Percentiles rank a stretch among this genome's conserved stretches.
Conservation (phyloP, 2,888 invertebrate species). For the Priocnemis perturbator region DNA sequence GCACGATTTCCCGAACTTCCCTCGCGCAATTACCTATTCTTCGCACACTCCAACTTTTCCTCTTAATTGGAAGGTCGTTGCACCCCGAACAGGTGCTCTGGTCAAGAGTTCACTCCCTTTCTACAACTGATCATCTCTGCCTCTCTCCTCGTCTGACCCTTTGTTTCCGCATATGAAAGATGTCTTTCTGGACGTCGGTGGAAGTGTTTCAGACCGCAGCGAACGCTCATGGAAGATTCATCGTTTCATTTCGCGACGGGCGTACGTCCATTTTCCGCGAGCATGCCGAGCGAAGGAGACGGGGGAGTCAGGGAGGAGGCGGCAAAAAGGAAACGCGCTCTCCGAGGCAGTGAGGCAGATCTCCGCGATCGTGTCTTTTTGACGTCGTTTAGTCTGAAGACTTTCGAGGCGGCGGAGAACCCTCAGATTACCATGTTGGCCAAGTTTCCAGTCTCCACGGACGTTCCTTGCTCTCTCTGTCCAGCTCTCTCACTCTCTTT, state of each 20-base stretch:
- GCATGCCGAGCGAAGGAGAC: not conserved
- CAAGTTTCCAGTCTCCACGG: conserved; percentile 6
- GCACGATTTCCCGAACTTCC: too few species aligned
- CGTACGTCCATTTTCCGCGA: conserved; percentile 19
- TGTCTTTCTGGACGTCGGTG: conserved; percentile 12
- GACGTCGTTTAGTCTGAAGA: conserved; percentile 39
- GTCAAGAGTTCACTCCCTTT: not conserved
- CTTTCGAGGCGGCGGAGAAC: not conserved
- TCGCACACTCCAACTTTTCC: too few species aligned
- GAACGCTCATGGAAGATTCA: conserved; percentile 64
- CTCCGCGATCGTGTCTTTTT: conserved; percentile 37
- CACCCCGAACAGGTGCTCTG: too few species aligned
- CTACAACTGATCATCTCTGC: conserved; percentile 6
- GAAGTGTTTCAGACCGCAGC: not conserved
- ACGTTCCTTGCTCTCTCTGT: not conserved
- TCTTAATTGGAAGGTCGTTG: too few species aligned
- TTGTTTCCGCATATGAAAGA: conserved; percentile 18
- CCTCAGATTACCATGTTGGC: conserved; percentile 9
- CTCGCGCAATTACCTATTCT: too few species aligned
- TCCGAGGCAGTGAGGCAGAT: conserved; percentile 8
- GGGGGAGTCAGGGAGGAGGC: not conserved
- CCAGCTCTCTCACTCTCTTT: not conserved
- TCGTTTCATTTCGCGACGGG: conserved; percentile 57
- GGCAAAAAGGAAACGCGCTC: conserved; percentile 22
- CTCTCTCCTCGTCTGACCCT: not conserved